Base-by-base conservation (phyloP, 2,888 invertebrate species). In the Thymelicus sylvestris region DNA sequence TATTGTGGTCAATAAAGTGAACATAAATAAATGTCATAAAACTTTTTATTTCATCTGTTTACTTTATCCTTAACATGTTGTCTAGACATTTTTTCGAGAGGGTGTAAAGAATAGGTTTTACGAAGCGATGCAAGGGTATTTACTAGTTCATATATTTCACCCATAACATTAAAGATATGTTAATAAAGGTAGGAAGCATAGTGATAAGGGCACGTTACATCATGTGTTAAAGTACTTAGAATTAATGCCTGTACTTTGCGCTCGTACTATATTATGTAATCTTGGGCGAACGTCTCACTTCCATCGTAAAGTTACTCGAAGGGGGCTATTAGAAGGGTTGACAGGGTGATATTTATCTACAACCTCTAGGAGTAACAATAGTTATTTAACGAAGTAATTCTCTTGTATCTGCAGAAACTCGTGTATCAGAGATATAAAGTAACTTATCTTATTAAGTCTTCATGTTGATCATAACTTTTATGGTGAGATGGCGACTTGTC, bases 271-370 rank as follows among this genome's bases (percentile, higher is more conserved):
- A 63, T 64, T 69, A 63, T 24, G 59, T 69, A 64, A 69, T 69
- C 64, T 39, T 64, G 48, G 55, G 41, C 19, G 41, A 65, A 65
- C 8, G 70, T 65, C 69, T 69, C 24, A 64, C 57, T 68, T 48
- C 64, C 15, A 50, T 64, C 59, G 69, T 70, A 65, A 70, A 70
- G 50, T 70, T 50, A 65, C 70, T 65, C 52, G 60, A 70, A 48
- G 65, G 59, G 39, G 13, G 76, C 77, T 73, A 79, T 82, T 82
- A 81, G 76, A 75, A 78, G 80, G 80, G 81, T 79, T 77, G 78
- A 76, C 76, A 73, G 73, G 76, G 78, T 77, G 75, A 81, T 80
- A 80, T 80, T 80, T 80, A 80, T 78, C 75, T 71, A 73, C 72
- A 73, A 70, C 66, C 78, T 73, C 65, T 66, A 13, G 64, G 61